Percentiles rank a stretch among this genome's conserved stretches.
Conservation (phyloP, 2,113 vertebrate species). For the Stegostoma tigrinum region DNA sequence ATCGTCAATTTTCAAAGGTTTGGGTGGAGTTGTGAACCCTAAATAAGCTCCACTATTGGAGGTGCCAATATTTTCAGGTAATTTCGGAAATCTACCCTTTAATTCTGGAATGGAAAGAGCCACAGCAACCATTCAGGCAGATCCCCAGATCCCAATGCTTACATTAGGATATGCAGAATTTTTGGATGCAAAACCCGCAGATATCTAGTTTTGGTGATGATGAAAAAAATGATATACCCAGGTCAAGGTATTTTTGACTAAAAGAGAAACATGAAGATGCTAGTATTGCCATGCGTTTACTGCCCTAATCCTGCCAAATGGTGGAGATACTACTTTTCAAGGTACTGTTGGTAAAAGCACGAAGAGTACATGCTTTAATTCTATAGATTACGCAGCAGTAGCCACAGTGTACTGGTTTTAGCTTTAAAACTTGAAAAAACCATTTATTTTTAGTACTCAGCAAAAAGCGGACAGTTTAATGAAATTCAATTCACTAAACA, state of each 20-base stretch:
- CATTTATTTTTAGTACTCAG: not conserved
- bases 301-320: not conserved
- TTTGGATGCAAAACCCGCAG: not conserved
- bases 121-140: not conserved
- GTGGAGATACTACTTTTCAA: not conserved
- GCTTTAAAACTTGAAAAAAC: not conserved
- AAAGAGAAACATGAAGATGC: not conserved
- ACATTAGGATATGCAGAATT: no score
- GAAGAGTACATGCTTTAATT: not conserved
- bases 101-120: not conserved
- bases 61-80: not conserved
- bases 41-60: not conserved
- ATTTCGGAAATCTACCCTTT: not conserved
- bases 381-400: not conserved
- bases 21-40: not conserved
- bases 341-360: not conserved
- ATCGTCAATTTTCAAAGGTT: not conserved
- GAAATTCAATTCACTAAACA: not conserved
- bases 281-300: not conserved
- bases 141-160: not conserved
- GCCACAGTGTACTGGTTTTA: not conserved
- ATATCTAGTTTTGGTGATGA: not conserved
- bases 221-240: not conserved
- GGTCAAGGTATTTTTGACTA: not conserved
- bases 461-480: not conserved